A percentile compares a stretch with the other conserved stretches of the same genome.
These are phyloP conservation scores for Hylia prasina DNA, from an alignment of 2,113 vertebrate species.

Conservation along the genomic window DNA sequence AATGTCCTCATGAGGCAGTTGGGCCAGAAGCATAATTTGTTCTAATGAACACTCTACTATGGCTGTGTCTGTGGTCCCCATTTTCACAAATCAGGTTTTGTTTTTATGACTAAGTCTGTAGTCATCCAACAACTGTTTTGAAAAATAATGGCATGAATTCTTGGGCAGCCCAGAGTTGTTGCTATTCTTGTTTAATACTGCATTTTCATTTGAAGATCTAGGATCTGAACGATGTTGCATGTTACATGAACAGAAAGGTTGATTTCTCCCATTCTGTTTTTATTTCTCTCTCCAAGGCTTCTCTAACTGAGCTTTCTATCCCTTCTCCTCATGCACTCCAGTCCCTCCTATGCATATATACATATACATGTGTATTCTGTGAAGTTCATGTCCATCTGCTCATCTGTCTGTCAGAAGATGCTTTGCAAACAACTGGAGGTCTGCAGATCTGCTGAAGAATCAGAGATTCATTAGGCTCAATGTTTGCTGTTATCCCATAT, in stretches of 20 bases:
- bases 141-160: not conserved
- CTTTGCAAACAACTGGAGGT: not conserved
- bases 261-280: not conserved
- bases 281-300: not conserved
- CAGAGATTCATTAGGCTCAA: not conserved
- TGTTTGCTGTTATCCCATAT: not conserved
- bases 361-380: not conserved
- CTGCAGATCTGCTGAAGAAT: not conserved
- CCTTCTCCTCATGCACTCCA: not conserved
- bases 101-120: not conserved
- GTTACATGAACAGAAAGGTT: not conserved
- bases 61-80: not conserved
- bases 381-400: not conserved
- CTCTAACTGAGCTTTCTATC: not conserved
- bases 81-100: not conserved
- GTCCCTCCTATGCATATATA: not conserved
- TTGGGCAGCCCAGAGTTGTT: not conserved
- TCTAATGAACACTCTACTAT: rapidly evolving
- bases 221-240: not conserved
- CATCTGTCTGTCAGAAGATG: not conserved
- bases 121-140: not conserved
- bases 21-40: not conserved
- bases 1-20: not conserved
- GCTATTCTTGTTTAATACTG: not conserved
- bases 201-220: not conserved